phyloP scores from a whole-genome alignment of 2,113 vertebrate species.

The Capreolus pygargus region DNA sequence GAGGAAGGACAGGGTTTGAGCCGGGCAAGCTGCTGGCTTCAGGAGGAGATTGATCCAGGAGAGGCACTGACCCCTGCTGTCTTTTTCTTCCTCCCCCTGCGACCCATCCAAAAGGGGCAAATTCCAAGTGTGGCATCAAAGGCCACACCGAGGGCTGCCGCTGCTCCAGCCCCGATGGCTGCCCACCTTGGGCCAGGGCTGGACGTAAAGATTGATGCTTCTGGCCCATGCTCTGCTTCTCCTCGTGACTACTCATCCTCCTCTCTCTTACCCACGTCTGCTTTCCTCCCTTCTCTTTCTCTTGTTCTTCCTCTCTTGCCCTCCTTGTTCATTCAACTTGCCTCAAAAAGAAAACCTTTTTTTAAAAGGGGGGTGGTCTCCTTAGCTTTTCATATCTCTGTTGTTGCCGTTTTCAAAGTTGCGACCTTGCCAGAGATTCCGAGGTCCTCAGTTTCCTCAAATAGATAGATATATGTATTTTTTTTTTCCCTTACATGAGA shows the following conservation, averaged over 20 bases:
- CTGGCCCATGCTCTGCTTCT: background rate
- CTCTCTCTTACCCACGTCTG: background rate
- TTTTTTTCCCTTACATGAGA: constrained; percentile 81
- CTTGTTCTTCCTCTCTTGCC: constrained; percentile 13
- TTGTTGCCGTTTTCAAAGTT: constrained; percentile 66
- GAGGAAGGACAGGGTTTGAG: background rate
- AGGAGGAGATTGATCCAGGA: background rate
- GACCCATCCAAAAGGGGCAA: background rate
- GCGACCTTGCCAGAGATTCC: constrained; percentile 81
- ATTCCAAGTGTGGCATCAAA: background rate
- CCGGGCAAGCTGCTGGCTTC: background rate
- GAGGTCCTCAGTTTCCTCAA: constrained; percentile 86
- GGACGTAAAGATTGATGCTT: background rate
- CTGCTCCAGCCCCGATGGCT: background rate
- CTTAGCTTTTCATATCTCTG: constrained; percentile 75
- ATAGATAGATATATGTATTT: constrained; percentile 74
- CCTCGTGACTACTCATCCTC: background rate
- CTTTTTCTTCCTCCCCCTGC: background rate
- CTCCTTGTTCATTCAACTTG: constrained; percentile 47
- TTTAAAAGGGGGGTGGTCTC: constrained; percentile 1
- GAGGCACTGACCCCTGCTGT: background rate
- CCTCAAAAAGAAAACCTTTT: constrained; percentile 43
- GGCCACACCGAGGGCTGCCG: background rate
- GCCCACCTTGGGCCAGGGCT: background rate
- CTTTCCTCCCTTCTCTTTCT: constrained; percentile 5